Percentiles rank a stretch among this genome's conserved stretches.
Evolutionary conservation across 2,888 invertebrate genomes (phyloP).

Genomic region (Oscheius sp.): DNA sequence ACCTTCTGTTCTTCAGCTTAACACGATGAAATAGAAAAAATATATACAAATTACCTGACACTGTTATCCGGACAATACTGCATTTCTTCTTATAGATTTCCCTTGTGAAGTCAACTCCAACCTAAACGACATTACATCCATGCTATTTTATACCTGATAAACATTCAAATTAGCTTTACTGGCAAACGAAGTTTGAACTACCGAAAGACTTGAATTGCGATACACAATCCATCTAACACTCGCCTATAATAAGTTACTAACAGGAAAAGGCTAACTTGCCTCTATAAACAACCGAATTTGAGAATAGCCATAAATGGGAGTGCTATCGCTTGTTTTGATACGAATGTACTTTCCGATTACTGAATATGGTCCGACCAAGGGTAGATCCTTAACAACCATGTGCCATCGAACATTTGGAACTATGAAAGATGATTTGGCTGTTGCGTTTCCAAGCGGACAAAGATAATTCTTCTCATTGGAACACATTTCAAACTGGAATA

Average conservation of each 20-base stretch:
- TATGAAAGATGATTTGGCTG: slow-evolving; percentile 41
- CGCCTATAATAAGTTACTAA: slow-evolving; percentile 37
- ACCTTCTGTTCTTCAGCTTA: slow-evolving; percentile 44
- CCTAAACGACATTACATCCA: slow-evolving; percentile 15
- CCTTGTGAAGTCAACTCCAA: slow-evolving; percentile 49
- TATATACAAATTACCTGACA: slow-evolving; percentile 39
- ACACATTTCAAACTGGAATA: not conserved
- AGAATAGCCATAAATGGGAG: slow-evolving; percentile 35
- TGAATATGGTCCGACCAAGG: slow-evolving; percentile 47
- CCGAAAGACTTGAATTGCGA: slow-evolving; percentile 34
- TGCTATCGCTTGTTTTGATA: slow-evolving; percentile 36
- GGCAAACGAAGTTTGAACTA: slow-evolving; percentile 39
- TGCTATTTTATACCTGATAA: slow-evolving; percentile 31
- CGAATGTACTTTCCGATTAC: slow-evolving; percentile 45
- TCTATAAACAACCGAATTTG: slow-evolving; percentile 35
- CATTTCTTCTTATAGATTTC: slow-evolving; percentile 39
- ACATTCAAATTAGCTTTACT: slow-evolving; percentile 33
- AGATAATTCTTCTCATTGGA: slow-evolving; percentile 3
- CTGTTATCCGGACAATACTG: slow-evolving; percentile 45
- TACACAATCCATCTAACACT: slow-evolving; percentile 51
- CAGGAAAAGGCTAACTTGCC: not conserved
- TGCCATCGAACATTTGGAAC: slow-evolving; percentile 42
- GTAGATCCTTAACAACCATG: slow-evolving; percentile 44
- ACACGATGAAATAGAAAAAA: no score
- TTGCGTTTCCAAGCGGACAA: slow-evolving; percentile 50